Conservation (phyloP, 64 coral and sea anemone genomes). For the Trachythela sp. region DNA sequence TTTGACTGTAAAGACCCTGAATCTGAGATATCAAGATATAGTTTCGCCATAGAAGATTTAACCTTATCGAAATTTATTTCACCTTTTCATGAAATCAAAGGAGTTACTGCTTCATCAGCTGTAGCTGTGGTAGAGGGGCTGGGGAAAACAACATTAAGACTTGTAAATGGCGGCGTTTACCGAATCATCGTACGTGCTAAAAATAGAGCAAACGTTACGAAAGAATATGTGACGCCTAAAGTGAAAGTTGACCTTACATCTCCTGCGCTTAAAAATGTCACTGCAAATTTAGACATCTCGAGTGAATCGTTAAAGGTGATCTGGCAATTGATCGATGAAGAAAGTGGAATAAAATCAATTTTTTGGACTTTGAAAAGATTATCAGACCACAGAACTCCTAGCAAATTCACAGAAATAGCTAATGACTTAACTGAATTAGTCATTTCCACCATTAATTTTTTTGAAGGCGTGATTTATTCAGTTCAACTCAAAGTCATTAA, state of each 20-base stretch:
- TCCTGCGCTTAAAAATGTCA: constrained; percentile 48
- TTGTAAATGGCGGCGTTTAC: constrained; percentile 56
- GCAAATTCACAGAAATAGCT: constrained; percentile 46
- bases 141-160: constrained; percentile 43
- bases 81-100: constrained; percentile 57
- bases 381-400: constrained; percentile 50
- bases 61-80: constrained; percentile 38
- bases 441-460: constrained; percentile 31
- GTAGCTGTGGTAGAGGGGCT: constrained; percentile 62
- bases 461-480: constrained; percentile 68
- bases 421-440: neutral
- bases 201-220: constrained; percentile 58
- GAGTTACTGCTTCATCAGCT: constrained; percentile 45
- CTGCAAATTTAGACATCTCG: neutral
- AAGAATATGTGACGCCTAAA: constrained; percentile 68
- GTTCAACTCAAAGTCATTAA: constrained; percentile 57
- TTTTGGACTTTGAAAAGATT: constrained; percentile 66
- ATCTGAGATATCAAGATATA: constrained; percentile 40
- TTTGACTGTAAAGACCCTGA: constrained; percentile 73
- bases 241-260: constrained; percentile 71
- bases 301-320: neutral
- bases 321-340: neutral
- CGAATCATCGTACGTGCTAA: constrained; percentile 60
- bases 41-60: constrained; percentile 66
- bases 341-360: constrained; percentile 60